Conservation (phyloP, 2,113 vertebrate species). For the Rhagologus leucostigma region DNA sequence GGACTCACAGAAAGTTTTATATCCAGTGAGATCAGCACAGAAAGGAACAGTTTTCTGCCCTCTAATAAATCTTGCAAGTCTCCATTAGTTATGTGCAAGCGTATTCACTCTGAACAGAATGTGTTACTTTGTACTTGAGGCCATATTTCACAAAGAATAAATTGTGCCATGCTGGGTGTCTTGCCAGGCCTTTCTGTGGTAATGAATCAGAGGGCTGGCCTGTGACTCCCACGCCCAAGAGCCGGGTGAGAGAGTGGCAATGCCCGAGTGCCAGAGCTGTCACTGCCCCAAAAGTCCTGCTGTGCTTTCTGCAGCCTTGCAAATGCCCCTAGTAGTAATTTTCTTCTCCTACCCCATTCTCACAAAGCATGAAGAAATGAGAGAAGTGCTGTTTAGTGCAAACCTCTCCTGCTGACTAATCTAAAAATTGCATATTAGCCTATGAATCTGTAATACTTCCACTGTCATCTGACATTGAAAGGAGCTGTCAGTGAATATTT, state of each 20-base stretch:
- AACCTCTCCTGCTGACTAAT: not conserved
- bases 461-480: not conserved
- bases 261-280: accelerated
- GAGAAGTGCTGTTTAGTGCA: not conserved
- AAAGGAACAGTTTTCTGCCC: not conserved
- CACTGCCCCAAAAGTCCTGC: not conserved
- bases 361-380: not conserved
- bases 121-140: not conserved
- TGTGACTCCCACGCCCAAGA: accelerated
- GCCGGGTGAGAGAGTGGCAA: accelerated
- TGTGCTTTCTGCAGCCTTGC: not conserved
- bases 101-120: not conserved
- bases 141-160: not conserved
- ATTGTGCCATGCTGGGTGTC: not conserved
- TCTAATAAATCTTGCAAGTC: constrained; percentile 1
- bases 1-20: not conserved
- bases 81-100: not conserved
- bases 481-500: not conserved
- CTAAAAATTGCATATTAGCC: not conserved
- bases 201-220: not conserved
- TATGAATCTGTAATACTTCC: not conserved
- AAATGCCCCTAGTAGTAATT: not conserved
- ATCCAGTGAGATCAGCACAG: constrained; percentile 1
- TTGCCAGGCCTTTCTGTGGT: not conserved
- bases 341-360: not conserved